Conservation (phyloP, 2,797 vertebrate species). For the Odontamblyopus rebecca region DNA sequence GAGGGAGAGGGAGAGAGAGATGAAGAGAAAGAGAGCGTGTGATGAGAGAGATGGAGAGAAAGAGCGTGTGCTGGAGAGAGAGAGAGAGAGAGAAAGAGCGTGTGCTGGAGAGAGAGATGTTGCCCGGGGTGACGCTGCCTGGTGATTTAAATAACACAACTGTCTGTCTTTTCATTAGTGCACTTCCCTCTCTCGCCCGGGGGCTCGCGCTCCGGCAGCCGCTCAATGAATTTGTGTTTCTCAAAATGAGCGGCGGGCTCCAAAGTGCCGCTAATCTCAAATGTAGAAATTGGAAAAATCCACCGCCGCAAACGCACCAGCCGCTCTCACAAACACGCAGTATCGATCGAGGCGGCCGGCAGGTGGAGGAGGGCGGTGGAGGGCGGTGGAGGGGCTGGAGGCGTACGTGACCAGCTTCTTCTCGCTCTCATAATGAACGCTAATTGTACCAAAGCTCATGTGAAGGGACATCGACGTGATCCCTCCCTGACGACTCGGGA, state of each 20-base stretch:
- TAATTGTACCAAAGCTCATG: not conserved
- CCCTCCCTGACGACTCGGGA: too few relatives aligned
- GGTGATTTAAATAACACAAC: conserved; percentile 78
- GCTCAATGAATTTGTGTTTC: conserved; percentile 74
- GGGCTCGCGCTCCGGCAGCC: conserved; percentile 60
- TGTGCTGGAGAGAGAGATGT: conserved; percentile 12
- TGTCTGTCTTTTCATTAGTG: conserved; percentile 75
- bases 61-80: too few relatives aligned
- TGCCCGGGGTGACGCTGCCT: conserved; percentile 62
- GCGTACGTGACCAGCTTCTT: not conserved
- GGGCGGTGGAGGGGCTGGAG: conserved; percentile 28
- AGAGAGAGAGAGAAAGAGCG: too few relatives aligned
- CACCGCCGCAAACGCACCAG: conserved; percentile 70
- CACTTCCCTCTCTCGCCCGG: conserved; percentile 57
- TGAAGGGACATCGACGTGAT: too few relatives aligned
- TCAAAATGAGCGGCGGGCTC: conserved; percentile 70
- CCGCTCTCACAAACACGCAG: conserved; percentile 70
- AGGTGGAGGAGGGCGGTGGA: conserved; percentile 64
- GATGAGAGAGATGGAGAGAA: too few relatives aligned
- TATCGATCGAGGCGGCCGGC: conserved; percentile 65
- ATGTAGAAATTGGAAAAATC: conserved; percentile 76
- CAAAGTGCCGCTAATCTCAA: conserved; percentile 74
- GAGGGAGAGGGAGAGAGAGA: not conserved
- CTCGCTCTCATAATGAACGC: not conserved
- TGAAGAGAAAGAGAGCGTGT: too few relatives aligned